These are phyloP conservation scores for Tyrophagus putrescentiae DNA, from an alignment of 1,140 invertebrate genomes.

Conservation along the genomic window DNA sequence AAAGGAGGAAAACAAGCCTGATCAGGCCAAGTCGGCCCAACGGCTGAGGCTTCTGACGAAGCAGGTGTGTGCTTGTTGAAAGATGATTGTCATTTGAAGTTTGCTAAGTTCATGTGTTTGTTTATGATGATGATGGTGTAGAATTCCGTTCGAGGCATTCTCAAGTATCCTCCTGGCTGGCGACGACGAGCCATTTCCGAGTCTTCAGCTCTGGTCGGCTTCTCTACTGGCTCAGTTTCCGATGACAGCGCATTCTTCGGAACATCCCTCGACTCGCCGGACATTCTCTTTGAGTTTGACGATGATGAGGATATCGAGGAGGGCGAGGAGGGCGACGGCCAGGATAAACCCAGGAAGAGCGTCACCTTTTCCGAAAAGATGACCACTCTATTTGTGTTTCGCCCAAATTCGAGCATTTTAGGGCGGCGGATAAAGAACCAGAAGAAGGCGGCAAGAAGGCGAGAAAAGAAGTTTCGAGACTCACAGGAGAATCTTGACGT, in stretches of 20 bases:
- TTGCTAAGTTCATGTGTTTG: too few species aligned
- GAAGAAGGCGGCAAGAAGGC: conserved; percentile 9
- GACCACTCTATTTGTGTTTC: conserved; percentile 16
- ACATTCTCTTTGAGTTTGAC: background rate
- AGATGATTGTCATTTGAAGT: too few species aligned
- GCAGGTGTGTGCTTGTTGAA: too few species aligned
- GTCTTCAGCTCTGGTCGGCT: background rate
- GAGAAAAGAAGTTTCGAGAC: background rate
- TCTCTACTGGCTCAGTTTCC: background rate
- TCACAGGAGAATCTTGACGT: background rate
- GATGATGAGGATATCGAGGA: background rate
- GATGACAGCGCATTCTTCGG: background rate
- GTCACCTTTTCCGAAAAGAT: conserved; percentile 14
- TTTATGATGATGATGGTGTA: too few species aligned
- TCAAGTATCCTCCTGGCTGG: conserved; percentile 16
- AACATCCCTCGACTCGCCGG: background rate
- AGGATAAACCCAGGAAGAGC: conserved; percentile 18
- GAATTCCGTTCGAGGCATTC: conserved; percentile 11
- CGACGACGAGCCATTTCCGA: conserved; percentile 4
- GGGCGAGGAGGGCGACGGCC: background rate
- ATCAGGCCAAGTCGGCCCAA: too few species aligned
- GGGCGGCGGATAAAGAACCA: conserved; percentile 14
- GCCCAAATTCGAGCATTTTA: conserved; percentile 16
- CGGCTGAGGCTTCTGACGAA: too few species aligned
- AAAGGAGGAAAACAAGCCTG: too few species aligned